Evolutionary conservation across 2,797 vertebrate genomes (phyloP).

Genomic region (Tokudaia muenninki): DNA sequence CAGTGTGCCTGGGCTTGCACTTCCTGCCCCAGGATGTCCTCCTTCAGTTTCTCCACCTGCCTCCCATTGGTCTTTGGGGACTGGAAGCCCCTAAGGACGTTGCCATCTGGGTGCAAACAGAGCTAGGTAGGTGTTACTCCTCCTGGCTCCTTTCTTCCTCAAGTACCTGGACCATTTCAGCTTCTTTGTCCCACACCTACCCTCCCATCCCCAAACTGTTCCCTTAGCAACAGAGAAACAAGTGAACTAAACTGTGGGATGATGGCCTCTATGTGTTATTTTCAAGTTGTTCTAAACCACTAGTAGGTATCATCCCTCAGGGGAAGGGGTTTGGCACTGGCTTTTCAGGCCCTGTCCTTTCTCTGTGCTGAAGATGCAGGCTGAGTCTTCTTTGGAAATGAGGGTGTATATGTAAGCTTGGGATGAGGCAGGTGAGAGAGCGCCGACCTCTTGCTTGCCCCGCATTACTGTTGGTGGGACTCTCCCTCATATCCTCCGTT

Average conservation of each 20-base stretch:
- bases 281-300: not conserved
- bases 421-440: not conserved
- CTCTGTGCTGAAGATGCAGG: not conserved
- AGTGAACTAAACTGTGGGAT: not conserved
- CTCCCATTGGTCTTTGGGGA: not conserved
- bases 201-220: not conserved
- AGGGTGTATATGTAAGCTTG: fast-evolving
- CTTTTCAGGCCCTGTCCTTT: not conserved
- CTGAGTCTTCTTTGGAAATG: not conserved
- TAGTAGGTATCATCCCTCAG: not conserved
- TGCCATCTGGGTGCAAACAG: not conserved
- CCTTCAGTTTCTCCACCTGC: not conserved
- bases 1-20: not conserved
- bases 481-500: not conserved
- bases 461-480: fast-evolving
- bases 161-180: not conserved
- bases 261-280: not conserved
- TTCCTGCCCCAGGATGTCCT: not conserved
- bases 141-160: not conserved
- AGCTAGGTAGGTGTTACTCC: not conserved
- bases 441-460: fast-evolving
- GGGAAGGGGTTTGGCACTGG: not conserved
- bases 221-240: not conserved
- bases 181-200: not conserved
- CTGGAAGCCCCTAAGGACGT: not conserved